Conservation (phyloP, 2,113 vertebrate species). For the Solea senegalensis region DNA sequence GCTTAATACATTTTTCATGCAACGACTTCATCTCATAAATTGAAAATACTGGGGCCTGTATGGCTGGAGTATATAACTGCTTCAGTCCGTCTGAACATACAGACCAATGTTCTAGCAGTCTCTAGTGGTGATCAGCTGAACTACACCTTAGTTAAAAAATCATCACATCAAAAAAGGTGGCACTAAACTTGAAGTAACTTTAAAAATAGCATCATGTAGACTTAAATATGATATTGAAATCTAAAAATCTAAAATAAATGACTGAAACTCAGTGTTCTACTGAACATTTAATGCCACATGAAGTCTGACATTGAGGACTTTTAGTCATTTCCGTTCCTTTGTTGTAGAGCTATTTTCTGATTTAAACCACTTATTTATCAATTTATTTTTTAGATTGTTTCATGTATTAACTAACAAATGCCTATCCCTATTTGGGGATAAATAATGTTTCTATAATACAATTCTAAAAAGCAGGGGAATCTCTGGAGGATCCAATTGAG, state of each 20-base stretch:
- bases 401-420: no score
- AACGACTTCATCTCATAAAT: neutral
- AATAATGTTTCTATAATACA: no score
- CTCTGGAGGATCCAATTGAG: no score
- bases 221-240: neutral
- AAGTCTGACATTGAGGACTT: no score
- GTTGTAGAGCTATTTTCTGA: no score
- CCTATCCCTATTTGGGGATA: no score
- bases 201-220: neutral
- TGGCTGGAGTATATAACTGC: neutral
- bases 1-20: neutral
- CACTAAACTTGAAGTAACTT: neutral
- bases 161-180: neutral
- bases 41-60: neutral
- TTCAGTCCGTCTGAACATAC: neutral
- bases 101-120: neutral
- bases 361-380: no score
- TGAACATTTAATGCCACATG: no score
- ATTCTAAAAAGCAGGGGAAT: no score
- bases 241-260: neutral
- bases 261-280: no score
- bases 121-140: constrained; percentile 25
- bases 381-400: no score
- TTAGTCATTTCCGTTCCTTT: no score
- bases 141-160: neutral